phyloP scores from a whole-genome alignment of 2,888 invertebrate species.

The Heliconius hortense region DNA sequence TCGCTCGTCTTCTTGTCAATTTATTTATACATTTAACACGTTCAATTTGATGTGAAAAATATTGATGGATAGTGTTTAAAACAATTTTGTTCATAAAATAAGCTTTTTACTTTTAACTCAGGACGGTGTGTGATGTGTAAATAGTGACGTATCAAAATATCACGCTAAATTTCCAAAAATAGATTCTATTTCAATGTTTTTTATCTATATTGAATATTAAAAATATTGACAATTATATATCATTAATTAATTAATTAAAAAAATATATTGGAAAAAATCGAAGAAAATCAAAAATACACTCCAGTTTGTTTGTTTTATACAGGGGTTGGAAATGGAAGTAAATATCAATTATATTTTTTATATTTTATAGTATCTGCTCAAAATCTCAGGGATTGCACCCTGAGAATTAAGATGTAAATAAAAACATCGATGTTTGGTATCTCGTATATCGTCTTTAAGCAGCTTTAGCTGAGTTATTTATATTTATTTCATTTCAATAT shows the following conservation, averaged over 20 bases:
- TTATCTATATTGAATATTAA: too few relatives aligned
- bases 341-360: too few relatives aligned
- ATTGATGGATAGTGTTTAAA: background rate
- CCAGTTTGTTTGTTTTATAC: too few relatives aligned
- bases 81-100: background rate
- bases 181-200: too few relatives aligned
- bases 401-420: background rate
- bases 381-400: background rate
- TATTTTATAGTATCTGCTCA: background rate
- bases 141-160: background rate
- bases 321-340: too few relatives aligned
- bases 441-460: background rate
- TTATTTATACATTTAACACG: conserved; percentile 32
- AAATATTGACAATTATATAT: too few relatives aligned
- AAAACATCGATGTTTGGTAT: background rate
- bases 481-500: background rate
- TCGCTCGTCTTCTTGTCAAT: conserved; percentile 31
- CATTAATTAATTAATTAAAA: too few relatives aligned
- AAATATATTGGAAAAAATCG: too few relatives aligned
- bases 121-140: background rate
- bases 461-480: background rate
- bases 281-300: too few relatives aligned
- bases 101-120: background rate
- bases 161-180: background rate
- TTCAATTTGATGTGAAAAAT: background rate